Evolutionary conservation across 2,888 invertebrate species (phyloP).

Genomic region (Prosapia bicincta): DNA sequence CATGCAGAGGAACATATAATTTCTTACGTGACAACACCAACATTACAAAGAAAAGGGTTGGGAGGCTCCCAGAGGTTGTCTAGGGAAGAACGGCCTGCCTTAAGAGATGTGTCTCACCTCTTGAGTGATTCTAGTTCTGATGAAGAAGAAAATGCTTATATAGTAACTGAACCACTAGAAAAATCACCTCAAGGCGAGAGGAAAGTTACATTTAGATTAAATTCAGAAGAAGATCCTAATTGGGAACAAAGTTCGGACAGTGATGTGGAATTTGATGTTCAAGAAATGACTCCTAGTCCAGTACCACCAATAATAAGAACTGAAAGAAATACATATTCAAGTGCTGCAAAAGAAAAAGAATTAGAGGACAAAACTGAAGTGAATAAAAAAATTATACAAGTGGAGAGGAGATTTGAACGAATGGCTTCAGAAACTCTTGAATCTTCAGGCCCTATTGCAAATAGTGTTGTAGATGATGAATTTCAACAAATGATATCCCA

Average conservation of each 20-base stretch:
- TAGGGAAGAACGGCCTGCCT: constrained; percentile 44
- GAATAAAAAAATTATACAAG: constrained; percentile 48
- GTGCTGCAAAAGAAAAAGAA: background rate
- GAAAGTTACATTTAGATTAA: constrained; percentile 49
- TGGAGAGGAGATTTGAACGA: constrained; percentile 52
- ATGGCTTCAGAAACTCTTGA: constrained; percentile 51
- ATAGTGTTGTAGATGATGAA: constrained; percentile 44
- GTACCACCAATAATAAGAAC: background rate
- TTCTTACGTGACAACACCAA: constrained; percentile 44
- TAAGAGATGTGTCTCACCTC: constrained; percentile 44
- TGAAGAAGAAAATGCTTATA: constrained; percentile 40
- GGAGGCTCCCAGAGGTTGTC: constrained; percentile 45
- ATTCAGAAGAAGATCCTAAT: constrained; percentile 45
- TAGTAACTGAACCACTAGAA: constrained; percentile 39
- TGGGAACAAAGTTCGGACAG: constrained; percentile 15
- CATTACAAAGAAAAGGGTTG: constrained; percentile 44
- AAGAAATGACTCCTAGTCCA: constrained; percentile 18
- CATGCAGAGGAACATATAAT: constrained; percentile 12
- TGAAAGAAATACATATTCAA: background rate
- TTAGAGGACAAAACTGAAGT: constrained; percentile 27
- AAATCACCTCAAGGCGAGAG: constrained; percentile 33
- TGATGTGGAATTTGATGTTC: constrained; percentile 16
- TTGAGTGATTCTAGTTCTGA: constrained; percentile 43
- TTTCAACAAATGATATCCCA: constrained; percentile 51
- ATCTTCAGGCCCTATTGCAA: constrained; percentile 38